Base-by-base conservation (phyloP, 2,113 vertebrate genomes). In the Neomonachus schauinslandi region DNA sequence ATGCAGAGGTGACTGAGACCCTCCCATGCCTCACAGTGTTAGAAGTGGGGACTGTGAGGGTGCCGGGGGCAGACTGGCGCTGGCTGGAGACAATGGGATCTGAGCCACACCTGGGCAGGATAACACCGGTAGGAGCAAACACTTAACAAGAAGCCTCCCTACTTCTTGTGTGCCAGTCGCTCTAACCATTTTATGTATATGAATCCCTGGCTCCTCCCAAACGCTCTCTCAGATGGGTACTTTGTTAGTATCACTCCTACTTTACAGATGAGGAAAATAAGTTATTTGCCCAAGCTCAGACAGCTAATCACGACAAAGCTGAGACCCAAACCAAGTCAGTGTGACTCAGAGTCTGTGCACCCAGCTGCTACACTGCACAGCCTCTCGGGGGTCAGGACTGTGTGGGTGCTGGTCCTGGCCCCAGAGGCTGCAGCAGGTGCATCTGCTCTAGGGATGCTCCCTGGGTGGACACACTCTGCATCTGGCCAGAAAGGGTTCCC, bases 281-380 rank as follows among this genome's bases (percentile, higher is more conserved):
- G 5, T 31, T 22, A 72, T 36, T 49, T 81, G 53, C 39, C 72
- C 42, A 36, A 10, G 16, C 21, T 51, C 57, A 36, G 28, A 72
- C 15, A 39, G 31, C 46, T 36, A 31, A 19, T 81, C 28, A 36
- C n/a, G 11, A 15, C 76, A 76, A 26, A 59, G 55, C 59, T 49
- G 46, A 61, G 46, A 36, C 49, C 31, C 31, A 49, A 22, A 28
- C 65, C 18, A 5, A 36, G 19, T 7, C 63, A 1, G 6, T 19
- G 36, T 22, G 31, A 21, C 63, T 53, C 63, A 11, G 53, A 57
- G 81, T 39, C 13, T 39, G 14, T 33, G 26, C 12, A 7, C 51
- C 71, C 31, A 24, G 0, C 31, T 3, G 10, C 80, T 21, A 5
- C 10, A 10, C 36, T 2, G 0, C 36, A 33, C 19, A 7, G 49